Conservation (phyloP, 37 sponge, comb jelly and placozoan species). For the Ianthella basta region DNA sequence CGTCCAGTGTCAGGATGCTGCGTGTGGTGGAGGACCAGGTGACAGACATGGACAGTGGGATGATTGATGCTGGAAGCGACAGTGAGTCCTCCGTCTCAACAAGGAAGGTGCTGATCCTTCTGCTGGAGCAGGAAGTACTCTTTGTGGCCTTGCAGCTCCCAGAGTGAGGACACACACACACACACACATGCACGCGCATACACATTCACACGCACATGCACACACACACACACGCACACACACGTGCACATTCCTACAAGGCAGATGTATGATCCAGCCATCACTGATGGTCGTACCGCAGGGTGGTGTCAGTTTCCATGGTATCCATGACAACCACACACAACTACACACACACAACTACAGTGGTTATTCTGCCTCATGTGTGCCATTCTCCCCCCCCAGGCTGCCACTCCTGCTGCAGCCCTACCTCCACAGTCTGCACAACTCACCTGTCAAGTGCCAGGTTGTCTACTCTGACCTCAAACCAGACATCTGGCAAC, state of each 20-base stretch:
- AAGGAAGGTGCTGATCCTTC: conserved; percentile 62
- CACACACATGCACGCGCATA: not conserved
- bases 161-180: conserved; percentile 53
- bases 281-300: conserved; percentile 29
- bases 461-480: conserved; percentile 51
- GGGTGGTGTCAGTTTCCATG: conserved; percentile 56
- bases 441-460: conserved; percentile 79
- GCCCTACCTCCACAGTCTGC: conserved; percentile 75
- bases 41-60: conserved; percentile 80
- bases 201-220: not conserved
- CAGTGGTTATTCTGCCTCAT: too few relatives aligned
- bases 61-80: conserved; percentile 58
- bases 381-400: not conserved
- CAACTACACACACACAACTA: too few relatives aligned
- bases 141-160: conserved; percentile 73
- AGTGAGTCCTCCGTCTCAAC: conserved; percentile 6
- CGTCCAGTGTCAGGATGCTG: conserved; percentile 72
- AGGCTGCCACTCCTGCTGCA: conserved; percentile 75
- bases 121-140: conserved; percentile 79
- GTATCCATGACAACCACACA: conserved; percentile 69
- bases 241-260: not conserved
- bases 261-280: not conserved
- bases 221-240: conserved; percentile 15
- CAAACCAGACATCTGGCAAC: conserved; percentile 62
- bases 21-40: conserved; percentile 65